Percentiles rank a stretch among this genome's conserved stretches.
Conservation (phyloP, 2,797 vertebrate genomes). For the Cirrhinus molitorella region DNA sequence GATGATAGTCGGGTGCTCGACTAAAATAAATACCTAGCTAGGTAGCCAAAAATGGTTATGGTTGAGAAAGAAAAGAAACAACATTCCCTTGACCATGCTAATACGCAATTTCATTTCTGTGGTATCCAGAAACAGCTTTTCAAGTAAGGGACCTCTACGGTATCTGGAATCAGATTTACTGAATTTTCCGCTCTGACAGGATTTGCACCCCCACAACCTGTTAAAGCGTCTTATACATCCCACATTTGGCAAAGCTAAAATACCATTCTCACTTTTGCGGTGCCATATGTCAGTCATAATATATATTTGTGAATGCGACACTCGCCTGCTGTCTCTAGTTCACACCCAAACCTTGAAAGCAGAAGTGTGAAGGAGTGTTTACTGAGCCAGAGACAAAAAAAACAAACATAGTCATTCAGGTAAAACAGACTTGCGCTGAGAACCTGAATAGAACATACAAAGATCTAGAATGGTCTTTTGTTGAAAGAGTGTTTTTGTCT, state of each 20-base stretch:
- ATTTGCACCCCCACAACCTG: slow-evolving; percentile 25
- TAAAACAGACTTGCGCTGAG: not conserved
- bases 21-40: not conserved
- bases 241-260: slow-evolving; percentile 27
- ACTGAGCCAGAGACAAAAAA: not conserved
- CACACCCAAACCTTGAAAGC: not conserved
- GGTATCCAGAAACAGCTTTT: slow-evolving; percentile 10
- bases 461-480: not conserved
- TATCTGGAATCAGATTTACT: slow-evolving; percentile 18
- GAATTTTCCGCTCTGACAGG: slow-evolving; percentile 15
- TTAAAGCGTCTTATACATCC: slow-evolving; percentile 2
- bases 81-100: not conserved
- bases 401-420: not conserved
- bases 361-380: slow-evolving; percentile 8
- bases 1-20: not conserved
- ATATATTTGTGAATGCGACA: not conserved
- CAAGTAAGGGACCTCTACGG: not conserved
- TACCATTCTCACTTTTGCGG: not conserved
- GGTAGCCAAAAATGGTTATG: not conserved
- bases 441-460: not conserved
- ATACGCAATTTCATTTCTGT: not conserved
- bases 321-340: not conserved
- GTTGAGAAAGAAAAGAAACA: not conserved
- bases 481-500: not conserved
- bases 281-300: slow-evolving; percentile 33